Percentiles rank a stretch among this genome's conserved stretches.
Evolutionary conservation across 2,797 vertebrate species (phyloP).

Genomic region (Lepilemur septentrionalis): DNA sequence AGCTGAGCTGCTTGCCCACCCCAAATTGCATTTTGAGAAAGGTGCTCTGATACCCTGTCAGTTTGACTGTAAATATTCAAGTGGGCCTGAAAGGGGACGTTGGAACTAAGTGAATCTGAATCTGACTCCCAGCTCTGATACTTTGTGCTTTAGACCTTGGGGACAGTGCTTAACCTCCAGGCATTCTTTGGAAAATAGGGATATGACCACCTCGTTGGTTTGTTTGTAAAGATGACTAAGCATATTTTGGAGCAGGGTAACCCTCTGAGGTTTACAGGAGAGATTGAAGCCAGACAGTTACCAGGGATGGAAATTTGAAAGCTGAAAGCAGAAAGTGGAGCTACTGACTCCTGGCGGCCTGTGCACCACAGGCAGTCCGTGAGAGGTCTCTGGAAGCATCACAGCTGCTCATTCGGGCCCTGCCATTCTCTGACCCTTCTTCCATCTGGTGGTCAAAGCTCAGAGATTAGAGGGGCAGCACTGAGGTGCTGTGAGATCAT

Average conservation of each 20-base stretch:
- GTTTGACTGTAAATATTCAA: neutral
- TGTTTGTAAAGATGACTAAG: neutral
- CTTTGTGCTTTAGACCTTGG: neutral
- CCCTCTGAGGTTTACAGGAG: neutral
- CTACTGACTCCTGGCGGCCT: neutral
- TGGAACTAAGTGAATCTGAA: neutral
- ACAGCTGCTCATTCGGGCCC: neutral
- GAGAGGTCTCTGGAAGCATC: too few relatives aligned
- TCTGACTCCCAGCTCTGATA: neutral
- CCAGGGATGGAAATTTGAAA: neutral
- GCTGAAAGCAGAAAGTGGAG: neutral
- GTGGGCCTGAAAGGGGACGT: neutral
- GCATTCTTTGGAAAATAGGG: neutral
- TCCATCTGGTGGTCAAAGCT: neutral
- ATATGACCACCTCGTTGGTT: neutral
- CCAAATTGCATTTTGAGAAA: neutral
- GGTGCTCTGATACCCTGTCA: neutral
- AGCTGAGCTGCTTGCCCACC: neutral
- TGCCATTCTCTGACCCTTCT: fast-evolving
- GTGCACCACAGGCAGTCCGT: fast-evolving
- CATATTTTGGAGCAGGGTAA: neutral
- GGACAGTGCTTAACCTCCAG: neutral
- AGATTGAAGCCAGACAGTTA: neutral
- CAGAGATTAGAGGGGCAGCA: neutral
- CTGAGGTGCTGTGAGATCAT: neutral